Base-by-base conservation (phyloP, 2,888 invertebrate genomes). In the Epirrhoe tristata region DNA sequence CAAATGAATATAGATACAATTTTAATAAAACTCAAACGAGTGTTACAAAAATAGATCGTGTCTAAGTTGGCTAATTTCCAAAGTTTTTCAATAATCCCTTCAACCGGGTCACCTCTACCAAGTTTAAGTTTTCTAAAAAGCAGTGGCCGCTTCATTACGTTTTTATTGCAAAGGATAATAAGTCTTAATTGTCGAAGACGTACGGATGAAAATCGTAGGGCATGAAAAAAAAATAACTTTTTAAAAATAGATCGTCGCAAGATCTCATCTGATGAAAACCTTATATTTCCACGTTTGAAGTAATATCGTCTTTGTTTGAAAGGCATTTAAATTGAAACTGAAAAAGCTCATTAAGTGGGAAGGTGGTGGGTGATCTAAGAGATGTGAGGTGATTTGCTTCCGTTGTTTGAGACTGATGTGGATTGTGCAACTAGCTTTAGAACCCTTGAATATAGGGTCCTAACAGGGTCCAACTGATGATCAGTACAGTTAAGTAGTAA, bases 241-340 rank as follows among this genome's bases (percentile, higher is more conserved):
- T 31, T 31, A 17, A 17, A 51, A 51, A 31, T 17, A 24, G 52
- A 24, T 52, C 52, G 7, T 52, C 36, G 51, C 34, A 59, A 59
- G 52, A 76, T 77, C 69, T 71, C 66, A 70, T 72, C 72, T 69
- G 73, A 70, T 75, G 69, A 69, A 73, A 75, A 67, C 70, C 74
- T 75, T 75, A 60, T 66, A 68, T 72, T 60, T 7, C 58, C 63
- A 62, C 17, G 58, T 48, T n/a, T 59, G 66, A 65, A 39, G 59
- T 46, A 78, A 74, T 72, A 67, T 67, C 53, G 46, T 36, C 74
- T 74, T 72, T 75, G 61, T 24, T 6, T 0, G 0, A 43, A 17
- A 6, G 0, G 8, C 6, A 32, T 74, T 74, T 69, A 71, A 74
- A 76, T 70, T 63, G 70, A 63, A 74, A 77, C 75, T 62, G 70